Conservation (phyloP, 2,888 invertebrate species). For the Neelides folsomi region DNA sequence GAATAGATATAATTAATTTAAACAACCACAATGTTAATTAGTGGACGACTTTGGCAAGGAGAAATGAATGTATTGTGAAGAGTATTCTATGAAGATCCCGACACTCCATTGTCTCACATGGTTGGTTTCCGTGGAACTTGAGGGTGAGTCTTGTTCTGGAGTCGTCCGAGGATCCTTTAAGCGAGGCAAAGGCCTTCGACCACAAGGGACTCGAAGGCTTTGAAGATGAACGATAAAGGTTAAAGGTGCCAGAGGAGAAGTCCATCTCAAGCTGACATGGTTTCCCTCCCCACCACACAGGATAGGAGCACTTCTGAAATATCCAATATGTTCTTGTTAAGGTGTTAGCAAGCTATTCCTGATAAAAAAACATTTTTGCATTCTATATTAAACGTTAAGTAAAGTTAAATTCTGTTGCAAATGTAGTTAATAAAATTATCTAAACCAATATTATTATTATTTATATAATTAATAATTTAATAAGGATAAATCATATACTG, state of each 20-base stretch:
- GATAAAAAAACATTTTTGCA: too few species aligned
- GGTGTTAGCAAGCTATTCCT: too few species aligned
- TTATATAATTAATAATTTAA: too few species aligned
- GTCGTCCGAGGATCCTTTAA: conserved; percentile 31
- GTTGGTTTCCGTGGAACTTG: conserved; percentile 26
- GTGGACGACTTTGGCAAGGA: conserved; percentile 31
- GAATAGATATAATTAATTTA: too few species aligned
- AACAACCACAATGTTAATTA: too few species aligned
- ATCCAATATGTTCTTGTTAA: too few species aligned
- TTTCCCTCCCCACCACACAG: conserved; percentile 33
- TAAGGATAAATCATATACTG: too few species aligned
- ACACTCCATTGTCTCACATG: conserved; percentile 31
- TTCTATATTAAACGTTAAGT: too few species aligned
- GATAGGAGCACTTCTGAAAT: conserved; percentile 21
- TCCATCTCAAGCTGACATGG: conserved; percentile 29
- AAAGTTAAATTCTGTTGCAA: too few species aligned
- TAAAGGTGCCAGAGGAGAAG: conserved; percentile 25
- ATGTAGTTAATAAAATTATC: conserved; percentile 4
- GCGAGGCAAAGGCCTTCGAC: conserved; percentile 24
- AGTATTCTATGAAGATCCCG: conserved; percentile 27
- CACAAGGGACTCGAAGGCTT: conserved; percentile 28
- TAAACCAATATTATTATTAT: background rate
- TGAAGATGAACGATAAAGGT: conserved; percentile 26
- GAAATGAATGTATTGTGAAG: conserved; percentile 30
- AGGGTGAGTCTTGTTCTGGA: conserved; percentile 28